Base-by-base conservation (phyloP, 1,140 invertebrate genomes). In the Plutomurus gul region DNA sequence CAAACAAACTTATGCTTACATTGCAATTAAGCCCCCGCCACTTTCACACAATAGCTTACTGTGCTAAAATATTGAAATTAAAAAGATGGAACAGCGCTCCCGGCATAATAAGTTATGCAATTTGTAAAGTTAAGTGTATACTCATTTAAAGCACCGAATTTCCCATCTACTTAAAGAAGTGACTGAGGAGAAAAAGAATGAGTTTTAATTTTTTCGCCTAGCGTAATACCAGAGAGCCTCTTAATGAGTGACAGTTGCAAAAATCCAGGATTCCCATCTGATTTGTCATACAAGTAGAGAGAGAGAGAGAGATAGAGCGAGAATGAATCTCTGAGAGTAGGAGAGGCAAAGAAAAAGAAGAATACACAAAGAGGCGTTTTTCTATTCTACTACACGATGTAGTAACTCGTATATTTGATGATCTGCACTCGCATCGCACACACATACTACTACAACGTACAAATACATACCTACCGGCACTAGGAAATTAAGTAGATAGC, bases 211-310 rank as follows among this genome's bases (percentile, higher is more conserved):
- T n/a, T n/a, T n/a, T n/a, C n/a, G n/a, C n/a, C n/a, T n/a, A n/a
- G n/a, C n/a, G n/a, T n/a, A n/a, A n/a, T n/a, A n/a, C n/a, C n/a
- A n/a, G n/a, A 40, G 70, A 72, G 36, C 13, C 36, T 36, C 70
- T 72, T 40, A 72, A 72, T 72, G 70, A 72, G 70, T 40, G 70
- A 72, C 70, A 30, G 70, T 72, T 43, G 70, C 36, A 76, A 56
- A 76, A 76, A 76, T 76, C n/a, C 10, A 56, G 75, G 37, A 76
- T 76, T 51, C 33, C 49, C 46, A 30, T 56, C 46, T 76, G 43
- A 72, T 72, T 72, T 72, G 70, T 72, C 70, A 46, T 72, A 43
- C 13, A 8, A 1, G 4, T 10, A 33, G 25, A 60, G 56, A 60
- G 30, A 18, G 30, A 71, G 65, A 71, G 18, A 71, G 25, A n/a